Base-by-base conservation (phyloP, 2,113 vertebrate genomes). In the Calyptomena viridis region DNA sequence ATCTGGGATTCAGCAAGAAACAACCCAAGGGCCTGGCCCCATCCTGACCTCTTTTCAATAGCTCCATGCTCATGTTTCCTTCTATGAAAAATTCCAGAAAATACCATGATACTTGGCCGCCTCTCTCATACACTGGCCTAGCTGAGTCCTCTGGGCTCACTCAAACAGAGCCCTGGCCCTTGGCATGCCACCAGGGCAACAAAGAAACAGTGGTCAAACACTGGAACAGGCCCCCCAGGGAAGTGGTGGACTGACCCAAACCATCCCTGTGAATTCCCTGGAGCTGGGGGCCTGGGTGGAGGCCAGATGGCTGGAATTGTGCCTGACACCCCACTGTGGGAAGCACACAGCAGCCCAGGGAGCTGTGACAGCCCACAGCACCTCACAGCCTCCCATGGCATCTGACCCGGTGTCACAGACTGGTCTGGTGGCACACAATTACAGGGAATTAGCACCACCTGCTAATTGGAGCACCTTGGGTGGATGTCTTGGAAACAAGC, bases 51-150 rank as follows among this genome's bases (percentile, higher is more conserved):
- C 68, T 22, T 3, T 4, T 14, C 25, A 11, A 20, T 37, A 2
- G 0, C 17, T 47, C 56, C 14, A 1, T 3, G 58, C 22, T 56
- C 33, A 12, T 0, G 6, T 8, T 86, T 53, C 28, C 35, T 49
- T 16, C 35, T 33, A 3, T 16, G 8, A 59, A 59, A 42, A 15
- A 7, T 0, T 6, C 23, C 35, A 50, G 66, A 31, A 50, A 37
- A 22, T 13, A 4, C 22, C 35, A 6, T 0, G 5, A 9, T 11
- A 1, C 11, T 42, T 68, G 2, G 1, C 12, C 25, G 44, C 27
- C 15, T 12, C 28, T 40, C 31, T 53, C 7, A 8, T 4, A 49
- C 1, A 5, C 37, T 12, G 60, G 17, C 46, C 37, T 28, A 14
- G 55, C 17, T 11, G 46, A 46, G 63, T 13, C 14, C 16, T 35